Percentiles rank a stretch among this genome's conserved stretches.
Evolutionary conservation across 2,113 vertebrate genomes (phyloP).

Genomic region (Spheniscus mendiculus): DNA sequence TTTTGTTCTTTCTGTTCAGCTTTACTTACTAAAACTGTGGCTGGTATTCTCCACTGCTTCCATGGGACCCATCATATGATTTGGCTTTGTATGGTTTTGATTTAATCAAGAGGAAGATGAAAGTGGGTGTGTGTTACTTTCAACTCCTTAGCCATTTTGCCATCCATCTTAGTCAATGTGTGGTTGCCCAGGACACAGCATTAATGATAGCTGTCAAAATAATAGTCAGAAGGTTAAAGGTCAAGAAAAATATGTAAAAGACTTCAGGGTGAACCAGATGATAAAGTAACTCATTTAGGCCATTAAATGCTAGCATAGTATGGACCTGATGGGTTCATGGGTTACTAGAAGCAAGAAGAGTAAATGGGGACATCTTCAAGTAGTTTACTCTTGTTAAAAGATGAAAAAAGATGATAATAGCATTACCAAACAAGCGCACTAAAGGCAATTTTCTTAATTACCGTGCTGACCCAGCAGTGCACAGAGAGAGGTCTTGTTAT

Average conservation of each 20-base stretch:
- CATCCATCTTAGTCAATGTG: constrained; percentile 81
- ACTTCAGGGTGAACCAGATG: constrained; percentile 79
- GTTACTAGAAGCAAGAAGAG: constrained; percentile 80
- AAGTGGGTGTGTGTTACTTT: constrained; percentile 79
- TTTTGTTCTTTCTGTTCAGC: neutral
- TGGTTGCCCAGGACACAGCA: constrained; percentile 75
- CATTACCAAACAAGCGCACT: constrained; percentile 84
- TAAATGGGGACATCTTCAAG: constrained; percentile 87
- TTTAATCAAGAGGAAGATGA: constrained; percentile 83
- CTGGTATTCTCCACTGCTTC: constrained; percentile 72
- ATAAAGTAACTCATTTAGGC: constrained; percentile 82
- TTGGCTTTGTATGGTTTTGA: constrained; percentile 81
- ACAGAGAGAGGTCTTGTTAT: constrained; percentile 78
- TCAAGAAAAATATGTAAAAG: constrained; percentile 86
- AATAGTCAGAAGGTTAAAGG: constrained; percentile 83
- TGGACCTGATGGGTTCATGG: constrained; percentile 77
- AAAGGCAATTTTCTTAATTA: constrained; percentile 93
- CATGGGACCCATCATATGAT: constrained; percentile 62
- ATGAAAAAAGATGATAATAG: constrained; percentile 84
- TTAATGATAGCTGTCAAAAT: constrained; percentile 82
- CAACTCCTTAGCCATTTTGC: constrained; percentile 71
- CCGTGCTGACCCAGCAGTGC: constrained; percentile 79
- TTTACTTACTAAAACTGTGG: constrained; percentile 67
- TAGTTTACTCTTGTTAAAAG: constrained; percentile 88
- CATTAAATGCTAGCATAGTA: constrained; percentile 74